Evolutionary conservation across 2,113 vertebrate genomes (phyloP).

Genomic region (Aplodontia rufa): DNA sequence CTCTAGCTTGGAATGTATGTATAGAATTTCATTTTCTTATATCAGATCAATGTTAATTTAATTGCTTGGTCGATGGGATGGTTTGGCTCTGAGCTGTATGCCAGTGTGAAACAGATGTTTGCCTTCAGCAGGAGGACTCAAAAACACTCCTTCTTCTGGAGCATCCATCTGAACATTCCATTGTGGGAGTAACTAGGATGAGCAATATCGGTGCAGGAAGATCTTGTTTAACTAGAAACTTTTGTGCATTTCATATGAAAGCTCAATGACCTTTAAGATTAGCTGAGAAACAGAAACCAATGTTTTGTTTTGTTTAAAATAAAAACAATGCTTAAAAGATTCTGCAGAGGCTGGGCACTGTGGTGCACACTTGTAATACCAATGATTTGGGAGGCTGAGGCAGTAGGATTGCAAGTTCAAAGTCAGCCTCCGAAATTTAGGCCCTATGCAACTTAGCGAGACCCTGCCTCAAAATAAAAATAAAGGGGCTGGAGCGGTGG

Average conservation of each 20-base stretch:
- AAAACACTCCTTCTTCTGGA: background rate
- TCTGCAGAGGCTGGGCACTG: no score
- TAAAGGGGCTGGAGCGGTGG: no score
- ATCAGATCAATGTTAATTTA: background rate
- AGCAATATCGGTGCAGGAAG: background rate
- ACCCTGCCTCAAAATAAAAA: no score
- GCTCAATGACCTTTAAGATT: constrained; percentile 10
- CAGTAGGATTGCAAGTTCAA: no score
- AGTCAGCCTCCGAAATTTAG: no score
- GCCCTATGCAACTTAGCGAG: no score
- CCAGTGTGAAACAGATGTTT: background rate
- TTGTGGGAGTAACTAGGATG: background rate
- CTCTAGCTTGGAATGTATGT: background rate
- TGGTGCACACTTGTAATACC: no score
- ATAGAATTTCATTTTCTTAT: background rate
- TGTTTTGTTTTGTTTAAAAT: background rate
- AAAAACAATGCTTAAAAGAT: background rate
- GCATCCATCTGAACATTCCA: background rate
- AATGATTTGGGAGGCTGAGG: no score
- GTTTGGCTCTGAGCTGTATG: background rate
- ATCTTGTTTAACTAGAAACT: background rate
- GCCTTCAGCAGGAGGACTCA: background rate
- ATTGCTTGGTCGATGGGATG: background rate
- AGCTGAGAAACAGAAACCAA: constrained; percentile 1
- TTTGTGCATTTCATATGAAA: background rate